These are phyloP conservation scores for Spea multiplicata DNA, from an alignment of 2,113 vertebrate species.

Conservation along the genomic window DNA sequence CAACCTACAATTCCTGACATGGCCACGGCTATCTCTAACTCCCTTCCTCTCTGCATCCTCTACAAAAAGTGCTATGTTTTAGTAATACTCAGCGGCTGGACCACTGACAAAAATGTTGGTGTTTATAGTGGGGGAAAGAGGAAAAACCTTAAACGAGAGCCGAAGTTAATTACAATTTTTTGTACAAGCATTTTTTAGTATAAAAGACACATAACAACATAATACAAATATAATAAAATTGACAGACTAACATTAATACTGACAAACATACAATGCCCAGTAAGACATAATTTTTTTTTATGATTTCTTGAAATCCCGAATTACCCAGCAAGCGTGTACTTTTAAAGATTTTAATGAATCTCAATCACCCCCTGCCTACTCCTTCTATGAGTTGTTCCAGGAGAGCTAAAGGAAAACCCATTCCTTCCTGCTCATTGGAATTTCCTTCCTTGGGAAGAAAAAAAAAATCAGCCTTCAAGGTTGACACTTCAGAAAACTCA, in stretches of 20 bases:
- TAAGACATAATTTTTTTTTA: too few species aligned
- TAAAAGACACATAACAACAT: too few species aligned
- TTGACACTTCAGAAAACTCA: slow-evolving; percentile 1
- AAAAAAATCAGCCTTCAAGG: slow-evolving; percentile 32
- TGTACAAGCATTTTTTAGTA: too few species aligned
- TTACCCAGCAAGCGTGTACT: background rate
- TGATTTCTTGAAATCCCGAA: background rate
- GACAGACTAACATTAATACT: too few species aligned
- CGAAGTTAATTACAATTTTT: background rate
- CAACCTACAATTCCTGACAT: background rate
- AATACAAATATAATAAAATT: too few species aligned
- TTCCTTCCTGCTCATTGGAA: slow-evolving; percentile 31
- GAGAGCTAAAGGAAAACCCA: slow-evolving; percentile 5
- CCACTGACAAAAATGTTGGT: background rate
- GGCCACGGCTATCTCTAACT: background rate
- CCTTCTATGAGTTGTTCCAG: background rate
- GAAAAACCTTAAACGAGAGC: background rate
- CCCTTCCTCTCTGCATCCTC: background rate
- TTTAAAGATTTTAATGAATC: background rate
- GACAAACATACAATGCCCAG: too few species aligned
- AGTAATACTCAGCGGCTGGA: background rate
- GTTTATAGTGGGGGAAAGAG: background rate
- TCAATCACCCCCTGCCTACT: background rate
- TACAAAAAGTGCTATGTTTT: background rate
- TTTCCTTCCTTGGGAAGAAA: slow-evolving; percentile 33